Conservation (phyloP, 2,113 vertebrate genomes). For the Eolophus roseicapilla region DNA sequence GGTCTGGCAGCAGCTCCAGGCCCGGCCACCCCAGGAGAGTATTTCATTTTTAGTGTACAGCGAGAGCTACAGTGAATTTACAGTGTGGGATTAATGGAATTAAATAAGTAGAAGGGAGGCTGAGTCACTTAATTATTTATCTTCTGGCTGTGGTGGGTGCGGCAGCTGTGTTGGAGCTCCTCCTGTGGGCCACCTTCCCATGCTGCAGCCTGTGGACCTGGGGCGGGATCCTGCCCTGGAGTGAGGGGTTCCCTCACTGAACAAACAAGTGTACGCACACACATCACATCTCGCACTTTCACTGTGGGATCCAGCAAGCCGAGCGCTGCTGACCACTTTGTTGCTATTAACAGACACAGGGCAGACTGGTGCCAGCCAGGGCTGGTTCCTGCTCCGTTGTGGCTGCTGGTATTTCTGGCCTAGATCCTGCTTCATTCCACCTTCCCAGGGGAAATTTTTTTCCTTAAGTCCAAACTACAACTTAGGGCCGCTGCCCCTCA, state of each 20-base stretch:
- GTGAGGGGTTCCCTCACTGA: accelerated
- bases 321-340: accelerated
- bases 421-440: background rate
- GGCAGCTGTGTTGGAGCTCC: slow-evolving; percentile 62
- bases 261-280: accelerated
- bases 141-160: background rate
- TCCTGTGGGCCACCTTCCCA: slow-evolving; percentile 36
- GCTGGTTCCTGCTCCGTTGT: background rate
- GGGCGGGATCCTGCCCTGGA: background rate
- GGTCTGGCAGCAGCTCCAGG: slow-evolving; percentile 4
- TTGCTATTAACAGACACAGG: background rate
- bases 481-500: background rate
- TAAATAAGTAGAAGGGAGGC: slow-evolving; percentile 9
- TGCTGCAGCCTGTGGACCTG: background rate
- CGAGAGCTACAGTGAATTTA: slow-evolving; percentile 25
- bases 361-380: background rate
- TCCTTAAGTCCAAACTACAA: accelerated
- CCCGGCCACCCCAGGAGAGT: background rate
- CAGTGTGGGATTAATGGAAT: slow-evolving; percentile 51
- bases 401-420: background rate
- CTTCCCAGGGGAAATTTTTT: background rate
- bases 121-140: background rate
- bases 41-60: slow-evolving; percentile 42
- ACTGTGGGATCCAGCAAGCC: background rate
- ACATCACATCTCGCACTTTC: accelerated